These are phyloP conservation scores for Hoplostethus atlanticus DNA, from an alignment of 2,797 vertebrate species.

Conservation along the genomic window DNA sequence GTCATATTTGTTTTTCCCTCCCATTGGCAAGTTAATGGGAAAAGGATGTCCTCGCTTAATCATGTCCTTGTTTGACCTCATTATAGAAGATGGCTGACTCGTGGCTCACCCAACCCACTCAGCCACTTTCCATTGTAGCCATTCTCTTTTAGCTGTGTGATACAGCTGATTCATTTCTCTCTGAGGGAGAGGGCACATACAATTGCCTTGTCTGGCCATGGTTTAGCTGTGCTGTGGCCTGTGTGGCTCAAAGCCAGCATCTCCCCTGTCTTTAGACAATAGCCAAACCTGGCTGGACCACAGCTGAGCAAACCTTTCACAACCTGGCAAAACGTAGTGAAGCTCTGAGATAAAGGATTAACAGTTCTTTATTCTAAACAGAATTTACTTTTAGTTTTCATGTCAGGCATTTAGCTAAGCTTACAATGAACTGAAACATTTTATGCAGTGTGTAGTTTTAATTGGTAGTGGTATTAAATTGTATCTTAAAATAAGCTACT, in stretches of 20 bases:
- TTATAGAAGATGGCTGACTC: slow-evolving; percentile 1
- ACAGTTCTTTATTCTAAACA: too few species aligned
- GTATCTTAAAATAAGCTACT: neutral
- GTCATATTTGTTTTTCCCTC: neutral
- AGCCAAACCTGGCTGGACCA: neutral
- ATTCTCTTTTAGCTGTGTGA: neutral
- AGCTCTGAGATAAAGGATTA: neutral
- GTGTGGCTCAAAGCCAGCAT: neutral
- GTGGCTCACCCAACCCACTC: neutral
- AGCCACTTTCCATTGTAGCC: neutral
- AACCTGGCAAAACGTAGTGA: slow-evolving; percentile 24
- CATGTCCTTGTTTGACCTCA: slow-evolving; percentile 16
- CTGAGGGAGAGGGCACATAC: neutral
- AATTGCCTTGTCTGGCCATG: neutral
- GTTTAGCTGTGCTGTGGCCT: neutral
- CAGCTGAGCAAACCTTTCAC: slow-evolving; percentile 24
- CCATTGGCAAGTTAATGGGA: neutral
- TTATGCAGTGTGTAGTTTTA: neutral
- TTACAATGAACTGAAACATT: too few species aligned
- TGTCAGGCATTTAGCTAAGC: too few species aligned
- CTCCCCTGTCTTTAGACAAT: neutral
- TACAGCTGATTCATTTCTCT: neutral
- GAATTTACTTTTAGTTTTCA: too few species aligned
- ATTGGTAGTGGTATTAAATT: neutral
- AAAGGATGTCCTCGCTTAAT: slow-evolving; percentile 12